phyloP scores from a whole-genome alignment of 2,888 invertebrate genomes.

The Erebia epiphron region DNA sequence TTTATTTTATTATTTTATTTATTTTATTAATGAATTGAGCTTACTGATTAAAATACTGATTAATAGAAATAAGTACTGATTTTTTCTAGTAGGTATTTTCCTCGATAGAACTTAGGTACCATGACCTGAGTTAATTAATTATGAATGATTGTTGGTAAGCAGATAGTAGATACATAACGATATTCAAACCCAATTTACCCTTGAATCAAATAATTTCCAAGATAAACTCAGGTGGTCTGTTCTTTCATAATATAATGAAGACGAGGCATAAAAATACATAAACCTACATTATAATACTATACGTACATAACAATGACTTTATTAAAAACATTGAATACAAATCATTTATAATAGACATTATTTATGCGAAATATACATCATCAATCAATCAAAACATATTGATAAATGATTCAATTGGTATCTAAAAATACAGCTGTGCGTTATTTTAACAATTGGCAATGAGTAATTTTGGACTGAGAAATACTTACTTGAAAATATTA shows the following conservation, averaged over 20 bases:
- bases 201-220: neutral
- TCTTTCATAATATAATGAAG: neutral
- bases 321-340: conserved; percentile 30
- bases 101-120: no score
- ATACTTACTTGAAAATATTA: neutral
- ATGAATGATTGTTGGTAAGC: no score
- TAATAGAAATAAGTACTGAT: no score
- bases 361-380: conserved; percentile 33
- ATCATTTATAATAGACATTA: conserved; percentile 26
- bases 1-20: no score
- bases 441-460: conserved; percentile 25
- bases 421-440: conserved; percentile 27
- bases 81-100: no score
- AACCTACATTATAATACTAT: neutral
- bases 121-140: no score
- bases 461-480: neutral
- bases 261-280: no score
- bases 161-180: no score
- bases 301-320: conserved; percentile 18
- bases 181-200: no score
- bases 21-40: no score
- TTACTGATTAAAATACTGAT: no score
- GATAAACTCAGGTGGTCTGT: neutral
- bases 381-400: conserved; percentile 30
- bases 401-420: conserved; percentile 35